These are phyloP conservation scores for Microdon myrmicae DNA, from an alignment of 2,888 invertebrate species.

Conservation along the genomic window DNA sequence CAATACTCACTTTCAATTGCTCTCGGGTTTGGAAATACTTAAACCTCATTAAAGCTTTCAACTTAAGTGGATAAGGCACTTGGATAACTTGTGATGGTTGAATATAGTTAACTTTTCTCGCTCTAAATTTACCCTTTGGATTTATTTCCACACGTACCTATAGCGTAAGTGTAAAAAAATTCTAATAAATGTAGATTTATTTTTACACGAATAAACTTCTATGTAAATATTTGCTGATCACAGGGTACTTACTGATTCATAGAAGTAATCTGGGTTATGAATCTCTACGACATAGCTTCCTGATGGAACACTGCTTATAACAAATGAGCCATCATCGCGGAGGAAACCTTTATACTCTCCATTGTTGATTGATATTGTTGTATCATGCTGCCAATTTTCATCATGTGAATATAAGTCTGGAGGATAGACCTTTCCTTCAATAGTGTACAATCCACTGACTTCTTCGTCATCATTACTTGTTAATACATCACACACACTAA, in stretches of 20 bases:
- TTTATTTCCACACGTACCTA: conserved; percentile 90
- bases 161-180: no score
- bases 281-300: conserved; percentile 96
- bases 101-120: conserved; percentile 92
- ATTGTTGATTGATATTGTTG: conserved; percentile 85
- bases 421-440: conserved; percentile 84
- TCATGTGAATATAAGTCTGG: conserved; percentile 72
- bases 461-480: conserved; percentile 65
- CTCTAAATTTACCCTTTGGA: conserved; percentile 95
- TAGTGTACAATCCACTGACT: conserved; percentile 73
- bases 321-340: conserved; percentile 91
- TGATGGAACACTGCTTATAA: conserved; percentile 85
- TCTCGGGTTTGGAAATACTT: conserved; percentile 93
- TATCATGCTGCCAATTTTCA: conserved; percentile 80
- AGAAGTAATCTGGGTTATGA: conserved; percentile 88
- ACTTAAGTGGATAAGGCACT: conserved; percentile 90
- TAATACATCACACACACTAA: conserved; percentile 54
- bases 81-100: conserved; percentile 91
- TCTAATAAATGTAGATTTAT: not conserved
- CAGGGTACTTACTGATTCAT: conserved; percentile 79
- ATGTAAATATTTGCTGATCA: not conserved
- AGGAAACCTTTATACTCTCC: conserved; percentile 90
- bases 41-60: conserved; percentile 84
- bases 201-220: not conserved
- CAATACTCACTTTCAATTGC: conserved; percentile 80